Base-by-base conservation (phyloP, 2,797 vertebrate genomes). In the Oreonectes daqikongensis region DNA sequence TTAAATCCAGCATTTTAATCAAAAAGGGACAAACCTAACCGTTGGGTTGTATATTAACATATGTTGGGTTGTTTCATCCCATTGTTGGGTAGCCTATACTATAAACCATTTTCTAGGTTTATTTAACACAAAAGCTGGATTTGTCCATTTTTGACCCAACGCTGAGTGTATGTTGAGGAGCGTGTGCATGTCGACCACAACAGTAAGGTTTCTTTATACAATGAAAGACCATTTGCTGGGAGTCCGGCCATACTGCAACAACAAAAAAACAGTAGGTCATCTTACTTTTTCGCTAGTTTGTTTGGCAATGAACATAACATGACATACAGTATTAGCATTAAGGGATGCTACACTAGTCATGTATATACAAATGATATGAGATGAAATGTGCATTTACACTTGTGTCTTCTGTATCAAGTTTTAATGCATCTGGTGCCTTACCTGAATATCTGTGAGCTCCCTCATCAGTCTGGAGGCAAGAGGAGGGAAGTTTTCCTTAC, bases 391-490 rank as follows among this genome's bases (percentile, higher is more conserved):
- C 4, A 46, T 46, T 46, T 46, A 46, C 18, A 46, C 5, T 17
- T 6, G 4, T 46, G 8, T 40, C 8, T 35, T 35, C 7, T 9
- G 10, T 10, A 7, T 35, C 35, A 35, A 35, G 35, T 35, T 35
- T 35, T 9, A 35, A 9, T 42, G 12, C 24, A 15, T 35, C 14
- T 26, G 38, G 15, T 18, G 38, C 20, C 85, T 89, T 86, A 96
- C 95, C 89, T 96, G 95, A 81, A 96, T 93, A 81, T 96, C 93
- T 30, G 66, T 91, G 52, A 98, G 85, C 53, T 93, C 93, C 44
- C 91, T 91, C 70, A 92, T 82, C 72, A 97, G 85, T 60, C 91
- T 91, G 6, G 89, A 89, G 24, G 93, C 84, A 80, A 98, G 38
- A 72, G 90, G 89, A 55, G 93, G 88, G 46, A 89, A 88, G 5